Evolutionary conservation across 1,140 invertebrate species (phyloP).

Genomic region (Physella acuta): DNA sequence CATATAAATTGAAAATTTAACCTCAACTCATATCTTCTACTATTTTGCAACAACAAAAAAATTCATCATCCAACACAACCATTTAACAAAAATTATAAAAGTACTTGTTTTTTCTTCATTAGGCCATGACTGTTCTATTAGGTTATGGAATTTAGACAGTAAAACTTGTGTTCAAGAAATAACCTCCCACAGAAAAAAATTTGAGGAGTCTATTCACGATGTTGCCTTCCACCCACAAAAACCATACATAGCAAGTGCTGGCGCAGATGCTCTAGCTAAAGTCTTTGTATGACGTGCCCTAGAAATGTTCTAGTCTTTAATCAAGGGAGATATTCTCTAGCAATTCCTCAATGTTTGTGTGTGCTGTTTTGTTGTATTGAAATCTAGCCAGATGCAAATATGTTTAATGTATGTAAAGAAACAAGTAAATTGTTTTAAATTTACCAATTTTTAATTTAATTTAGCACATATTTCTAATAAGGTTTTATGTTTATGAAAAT

Average conservation of each 20-base stretch:
- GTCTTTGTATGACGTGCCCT: slow-evolving; percentile 71
- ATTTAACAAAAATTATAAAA: no score
- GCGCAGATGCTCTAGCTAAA: slow-evolving; percentile 97
- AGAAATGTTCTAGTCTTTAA: not conserved
- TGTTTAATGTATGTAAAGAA: not conserved
- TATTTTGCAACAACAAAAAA: no score
- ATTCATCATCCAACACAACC: no score
- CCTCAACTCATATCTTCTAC: not conserved
- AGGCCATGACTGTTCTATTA: slow-evolving; percentile 98
- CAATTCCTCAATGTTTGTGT: not conserved
- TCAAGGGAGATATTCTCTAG: not conserved
- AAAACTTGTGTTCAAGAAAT: slow-evolving; percentile 99
- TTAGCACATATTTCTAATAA: no score
- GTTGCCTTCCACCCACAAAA: slow-evolving; percentile 98
- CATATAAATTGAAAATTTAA: not conserved
- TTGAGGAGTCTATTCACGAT: slow-evolving; percentile 98
- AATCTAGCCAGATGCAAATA: not conserved
- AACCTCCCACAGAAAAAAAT: slow-evolving; percentile 98
- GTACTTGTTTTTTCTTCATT: slow-evolving; percentile 36
- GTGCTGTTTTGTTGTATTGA: not conserved
- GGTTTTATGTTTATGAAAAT: no score
- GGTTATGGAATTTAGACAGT: slow-evolving; percentile 98
- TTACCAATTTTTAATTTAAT: no score
- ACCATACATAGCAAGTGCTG: slow-evolving; percentile 97
- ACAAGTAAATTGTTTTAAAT: not conserved